Conservation (phyloP, 2,888 invertebrate genomes). For the Agriopis marginaria region DNA sequence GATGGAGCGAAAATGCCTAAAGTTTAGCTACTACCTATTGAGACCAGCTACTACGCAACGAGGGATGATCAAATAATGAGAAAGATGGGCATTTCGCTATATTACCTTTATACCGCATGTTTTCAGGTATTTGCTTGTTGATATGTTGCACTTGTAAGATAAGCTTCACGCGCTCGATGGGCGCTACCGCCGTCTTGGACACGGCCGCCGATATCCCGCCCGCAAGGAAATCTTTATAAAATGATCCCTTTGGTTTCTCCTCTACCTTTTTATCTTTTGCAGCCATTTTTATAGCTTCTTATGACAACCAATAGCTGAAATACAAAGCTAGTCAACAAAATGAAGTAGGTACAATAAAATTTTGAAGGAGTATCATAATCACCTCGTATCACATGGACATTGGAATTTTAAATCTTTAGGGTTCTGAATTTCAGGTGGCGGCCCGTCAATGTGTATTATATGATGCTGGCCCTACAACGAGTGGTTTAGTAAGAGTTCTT, state of each 20-base stretch:
- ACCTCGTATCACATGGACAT: no score
- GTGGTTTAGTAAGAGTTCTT: no score
- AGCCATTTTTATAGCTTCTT: slow-evolving; percentile 29
- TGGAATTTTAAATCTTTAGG: no score
- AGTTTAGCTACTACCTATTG: no score
- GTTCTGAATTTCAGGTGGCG: no score
- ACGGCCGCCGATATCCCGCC: slow-evolving; percentile 97
- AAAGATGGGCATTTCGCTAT: background rate
- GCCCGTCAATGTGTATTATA: no score
- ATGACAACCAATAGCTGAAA: slow-evolving; percentile 1
- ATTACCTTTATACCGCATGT: slow-evolving; percentile 94
- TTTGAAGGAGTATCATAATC: no score
- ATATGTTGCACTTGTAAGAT: slow-evolving; percentile 97
- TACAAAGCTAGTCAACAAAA: background rate
- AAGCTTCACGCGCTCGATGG: slow-evolving; percentile 97
- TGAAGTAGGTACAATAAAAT: no score
- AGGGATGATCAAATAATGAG: background rate
- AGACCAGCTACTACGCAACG: background rate
- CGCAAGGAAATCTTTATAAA: slow-evolving; percentile 95
- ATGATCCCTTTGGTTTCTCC: slow-evolving; percentile 67
- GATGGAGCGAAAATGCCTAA: no score
- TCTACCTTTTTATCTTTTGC: slow-evolving; percentile 40
- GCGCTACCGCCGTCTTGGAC: slow-evolving; percentile 97
- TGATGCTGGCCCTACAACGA: no score
- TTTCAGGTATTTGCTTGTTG: slow-evolving; percentile 94